Evolutionary conservation across 2,113 vertebrate species (phyloP).

Genomic region (Gadus chalcogrammus): DNA sequence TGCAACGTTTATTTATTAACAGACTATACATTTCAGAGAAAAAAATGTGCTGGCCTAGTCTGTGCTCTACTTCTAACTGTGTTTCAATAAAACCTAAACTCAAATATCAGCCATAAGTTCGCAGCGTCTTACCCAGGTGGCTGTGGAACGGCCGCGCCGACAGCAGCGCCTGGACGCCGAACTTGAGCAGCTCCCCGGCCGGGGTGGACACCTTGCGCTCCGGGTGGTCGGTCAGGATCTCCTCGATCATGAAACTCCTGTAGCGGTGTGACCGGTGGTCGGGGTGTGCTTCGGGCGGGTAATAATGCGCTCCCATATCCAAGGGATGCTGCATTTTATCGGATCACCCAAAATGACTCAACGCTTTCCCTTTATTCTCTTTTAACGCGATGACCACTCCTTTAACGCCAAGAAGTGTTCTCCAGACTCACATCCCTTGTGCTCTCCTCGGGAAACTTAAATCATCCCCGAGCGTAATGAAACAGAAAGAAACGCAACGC

Average conservation of each 20-base stretch:
- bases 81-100: background rate
- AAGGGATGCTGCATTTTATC: conserved; percentile 85
- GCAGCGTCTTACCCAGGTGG: conserved; percentile 81
- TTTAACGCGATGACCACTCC: too few species aligned
- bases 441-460: background rate
- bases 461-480: conserved; percentile 26
- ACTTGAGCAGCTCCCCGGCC: conserved; percentile 88
- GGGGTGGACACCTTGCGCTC: conserved; percentile 82
- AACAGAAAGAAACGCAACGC: background rate
- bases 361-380: background rate
- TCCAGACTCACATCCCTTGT: too few species aligned
- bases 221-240: conserved; percentile 91
- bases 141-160: conserved; percentile 88
- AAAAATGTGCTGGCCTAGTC: background rate
- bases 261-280: conserved; percentile 95
- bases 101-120: background rate
- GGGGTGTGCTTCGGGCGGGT: conserved; percentile 79
- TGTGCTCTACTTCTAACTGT: background rate
- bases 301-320: conserved; percentile 84
- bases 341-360: background rate
- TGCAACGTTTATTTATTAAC: too few species aligned
- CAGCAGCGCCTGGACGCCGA: conserved; percentile 91
- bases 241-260: conserved; percentile 97
- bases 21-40: too few species aligned
- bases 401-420: too few species aligned